phyloP scores from a whole-genome alignment of 2,113 vertebrate genomes.

The Ceyx melanurus region DNA sequence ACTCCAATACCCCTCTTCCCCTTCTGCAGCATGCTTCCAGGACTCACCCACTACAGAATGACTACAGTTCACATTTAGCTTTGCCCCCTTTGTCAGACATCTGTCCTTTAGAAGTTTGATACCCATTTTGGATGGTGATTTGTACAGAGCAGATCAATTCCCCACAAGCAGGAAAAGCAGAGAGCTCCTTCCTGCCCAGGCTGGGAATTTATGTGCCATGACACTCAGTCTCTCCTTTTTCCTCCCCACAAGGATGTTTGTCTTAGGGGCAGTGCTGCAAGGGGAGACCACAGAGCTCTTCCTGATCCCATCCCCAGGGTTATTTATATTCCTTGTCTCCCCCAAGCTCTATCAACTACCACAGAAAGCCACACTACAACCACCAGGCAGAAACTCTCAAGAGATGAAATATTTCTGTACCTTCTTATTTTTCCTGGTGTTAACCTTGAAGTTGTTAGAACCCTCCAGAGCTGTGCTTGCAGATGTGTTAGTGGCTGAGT shows the following conservation, averaged over 20 bases:
- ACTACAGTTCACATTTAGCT: fast-evolving
- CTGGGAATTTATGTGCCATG: neutral
- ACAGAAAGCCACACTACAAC: neutral
- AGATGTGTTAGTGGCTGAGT: neutral
- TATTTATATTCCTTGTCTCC: neutral
- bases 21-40: neutral
- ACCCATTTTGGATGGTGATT: neutral
- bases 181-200: neutral
- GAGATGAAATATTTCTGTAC: neutral
- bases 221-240: neutral
- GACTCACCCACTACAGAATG: fast-evolving
- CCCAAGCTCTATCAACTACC: neutral
- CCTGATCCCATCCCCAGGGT: neutral
- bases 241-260: neutral
- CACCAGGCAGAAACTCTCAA: neutral
- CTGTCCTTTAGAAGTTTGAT: neutral
- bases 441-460: neutral
- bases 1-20: neutral
- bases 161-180: neutral
- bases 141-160: neutral
- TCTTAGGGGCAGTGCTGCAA: neutral
- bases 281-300: neutral
- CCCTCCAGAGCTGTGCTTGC: neutral
- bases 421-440: neutral
- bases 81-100: neutral